These are phyloP conservation scores for Dasypus novemcinctus DNA, from an alignment of 2,113 vertebrate species.

Conservation along the genomic window DNA sequence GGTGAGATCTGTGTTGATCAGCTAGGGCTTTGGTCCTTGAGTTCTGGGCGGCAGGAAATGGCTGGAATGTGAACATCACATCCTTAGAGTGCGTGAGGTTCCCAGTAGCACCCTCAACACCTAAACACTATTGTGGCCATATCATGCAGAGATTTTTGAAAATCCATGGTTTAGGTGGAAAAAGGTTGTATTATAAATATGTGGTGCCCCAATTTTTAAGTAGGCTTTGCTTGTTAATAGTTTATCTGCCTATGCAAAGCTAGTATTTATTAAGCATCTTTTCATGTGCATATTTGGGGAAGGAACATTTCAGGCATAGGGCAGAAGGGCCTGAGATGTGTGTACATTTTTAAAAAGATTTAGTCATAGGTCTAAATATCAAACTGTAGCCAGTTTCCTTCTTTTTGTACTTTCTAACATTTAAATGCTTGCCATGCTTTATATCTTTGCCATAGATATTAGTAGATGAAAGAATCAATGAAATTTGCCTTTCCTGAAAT, in stretches of 20 bases:
- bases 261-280: not conserved
- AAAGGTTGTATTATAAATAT: not conserved
- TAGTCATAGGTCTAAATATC: not conserved
- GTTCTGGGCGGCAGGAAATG: not conserved
- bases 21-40: not conserved
- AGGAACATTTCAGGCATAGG: not conserved
- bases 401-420: not conserved
- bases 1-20: not conserved
- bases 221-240: not conserved
- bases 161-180: not conserved
- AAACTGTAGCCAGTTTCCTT: not conserved
- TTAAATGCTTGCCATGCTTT: not conserved
- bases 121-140: not conserved
- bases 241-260: not conserved
- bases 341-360: not conserved
- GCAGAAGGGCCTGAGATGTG: not conserved
- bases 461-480: not conserved
- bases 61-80: not conserved
- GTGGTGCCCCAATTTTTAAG: not conserved
- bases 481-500: conserved; percentile 12
- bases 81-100: not conserved
- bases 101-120: not conserved
- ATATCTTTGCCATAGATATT: not conserved
- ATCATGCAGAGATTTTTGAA: not conserved
- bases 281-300: not conserved